Evolutionary conservation across 2,888 invertebrate genomes (phyloP).

Genomic region (Coenonympha glycerion): DNA sequence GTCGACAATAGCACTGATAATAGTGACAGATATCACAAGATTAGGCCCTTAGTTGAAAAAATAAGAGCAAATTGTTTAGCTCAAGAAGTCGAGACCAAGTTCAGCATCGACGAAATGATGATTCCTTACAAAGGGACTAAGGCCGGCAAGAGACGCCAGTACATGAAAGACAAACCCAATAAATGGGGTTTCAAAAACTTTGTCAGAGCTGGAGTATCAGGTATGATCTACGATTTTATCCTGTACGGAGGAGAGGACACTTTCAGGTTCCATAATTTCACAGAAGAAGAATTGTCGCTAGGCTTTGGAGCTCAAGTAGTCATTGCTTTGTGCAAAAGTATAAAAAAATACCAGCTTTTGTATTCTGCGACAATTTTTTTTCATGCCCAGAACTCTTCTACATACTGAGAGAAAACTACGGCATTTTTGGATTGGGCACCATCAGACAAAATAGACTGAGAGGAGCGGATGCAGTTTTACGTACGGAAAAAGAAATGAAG

Average conservation of each 20-base stretch:
- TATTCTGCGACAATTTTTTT: conserved; percentile 30
- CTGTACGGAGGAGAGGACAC: conserved; percentile 35
- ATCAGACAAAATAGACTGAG: conserved; percentile 31
- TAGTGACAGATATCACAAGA: conserved; percentile 34
- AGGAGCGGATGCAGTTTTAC: conserved; percentile 29
- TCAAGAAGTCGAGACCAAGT: conserved; percentile 31
- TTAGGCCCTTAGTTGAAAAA: conserved; percentile 33
- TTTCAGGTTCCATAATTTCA: background rate
- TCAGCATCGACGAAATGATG: conserved; percentile 41
- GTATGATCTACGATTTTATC: conserved; percentile 40
- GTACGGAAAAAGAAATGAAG: conserved; percentile 29
- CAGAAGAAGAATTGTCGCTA: conserved; percentile 9
- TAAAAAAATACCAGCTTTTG: conserved; percentile 16
- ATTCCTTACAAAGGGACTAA: conserved; percentile 38
- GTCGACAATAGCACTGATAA: conserved; percentile 31
- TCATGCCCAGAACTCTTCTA: conserved; percentile 28
- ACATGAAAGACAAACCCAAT: conserved; percentile 37
- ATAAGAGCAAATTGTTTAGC: conserved; percentile 20
- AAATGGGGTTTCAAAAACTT: conserved; percentile 31
- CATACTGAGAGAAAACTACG: conserved; percentile 30
- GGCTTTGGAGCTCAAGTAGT: conserved; percentile 25
- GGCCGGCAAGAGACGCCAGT: conserved; percentile 38
- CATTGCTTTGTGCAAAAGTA: conserved; percentile 16
- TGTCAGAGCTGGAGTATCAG: conserved; percentile 34
- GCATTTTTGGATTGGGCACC: conserved; percentile 32